Evolutionary conservation across 2,888 invertebrate genomes (phyloP).

Genomic region (Agonopterix alstromeriana): DNA sequence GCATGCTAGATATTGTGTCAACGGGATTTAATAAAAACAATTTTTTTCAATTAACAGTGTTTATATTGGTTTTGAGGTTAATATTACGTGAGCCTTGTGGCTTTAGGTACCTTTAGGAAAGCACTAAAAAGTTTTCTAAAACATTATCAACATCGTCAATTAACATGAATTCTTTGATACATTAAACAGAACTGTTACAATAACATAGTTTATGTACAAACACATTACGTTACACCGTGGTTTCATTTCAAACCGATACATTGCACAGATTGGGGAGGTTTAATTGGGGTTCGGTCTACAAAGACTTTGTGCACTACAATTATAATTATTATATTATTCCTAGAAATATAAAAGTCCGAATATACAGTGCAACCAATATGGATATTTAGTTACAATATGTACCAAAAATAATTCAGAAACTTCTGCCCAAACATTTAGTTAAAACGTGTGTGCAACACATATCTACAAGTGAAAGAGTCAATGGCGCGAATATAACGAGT

Average conservation of each 20-base stretch:
- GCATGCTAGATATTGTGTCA: too few species aligned
- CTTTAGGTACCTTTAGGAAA: conserved; percentile 64
- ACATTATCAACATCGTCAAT: conserved; percentile 57
- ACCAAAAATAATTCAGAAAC: conserved; percentile 4
- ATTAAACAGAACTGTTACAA: conserved; percentile 47
- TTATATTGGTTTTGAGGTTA: conserved; percentile 74
- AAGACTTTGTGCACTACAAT: conserved; percentile 62
- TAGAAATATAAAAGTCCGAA: conserved; percentile 48
- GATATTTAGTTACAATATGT: conserved; percentile 3
- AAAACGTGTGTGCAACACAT: neutral
- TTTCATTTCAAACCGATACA: neutral
- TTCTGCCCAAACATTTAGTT: neutral
- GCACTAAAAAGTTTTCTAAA: conserved; percentile 65
- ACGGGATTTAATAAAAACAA: too few species aligned
- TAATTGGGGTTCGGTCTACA: neutral
- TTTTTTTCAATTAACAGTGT: conserved; percentile 64
- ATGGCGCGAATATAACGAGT: neutral
- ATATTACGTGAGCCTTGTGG: conserved; percentile 67
- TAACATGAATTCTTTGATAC: conserved; percentile 51
- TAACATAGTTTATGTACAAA: conserved; percentile 33
- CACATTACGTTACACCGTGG: conserved; percentile 10
- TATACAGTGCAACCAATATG: conserved; percentile 43
- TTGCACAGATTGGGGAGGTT: neutral
- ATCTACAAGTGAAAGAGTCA: neutral
- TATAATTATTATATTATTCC: conserved; percentile 38